Conservation (phyloP, 1,140 invertebrate genomes). For the Orchesella cincta region DNA sequence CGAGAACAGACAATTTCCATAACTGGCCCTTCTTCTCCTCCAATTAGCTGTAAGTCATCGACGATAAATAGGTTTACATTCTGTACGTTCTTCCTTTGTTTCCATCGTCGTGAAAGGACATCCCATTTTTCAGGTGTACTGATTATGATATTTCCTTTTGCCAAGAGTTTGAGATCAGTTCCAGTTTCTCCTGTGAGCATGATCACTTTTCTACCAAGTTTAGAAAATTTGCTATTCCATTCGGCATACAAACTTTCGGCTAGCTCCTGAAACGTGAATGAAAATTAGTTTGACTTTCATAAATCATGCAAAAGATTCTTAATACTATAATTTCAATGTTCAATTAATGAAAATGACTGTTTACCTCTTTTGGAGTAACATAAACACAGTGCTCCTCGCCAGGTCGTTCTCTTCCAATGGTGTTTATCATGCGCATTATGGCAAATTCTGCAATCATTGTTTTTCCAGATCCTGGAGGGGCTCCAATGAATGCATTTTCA, state of each 20-base stretch:
- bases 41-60: slow-evolving; percentile 86
- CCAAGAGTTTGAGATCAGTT: slow-evolving; percentile 86
- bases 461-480: slow-evolving; percentile 94
- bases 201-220: slow-evolving; percentile 84
- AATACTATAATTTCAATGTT: slow-evolving; percentile 1
- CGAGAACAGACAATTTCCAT: slow-evolving; percentile 96
- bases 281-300: not conserved
- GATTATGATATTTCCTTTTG: slow-evolving; percentile 92
- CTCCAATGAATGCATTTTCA: slow-evolving; percentile 98
- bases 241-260: slow-evolving; percentile 89
- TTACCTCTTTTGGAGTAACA: slow-evolving; percentile 79
- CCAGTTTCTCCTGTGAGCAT: slow-evolving; percentile 96
- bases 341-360: not conserved
- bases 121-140: slow-evolving; percentile 99
- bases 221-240: slow-evolving; percentile 86
- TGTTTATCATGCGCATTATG: slow-evolving; percentile 81
- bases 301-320: not conserved
- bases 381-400: slow-evolving; percentile 76
- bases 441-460: slow-evolving; percentile 97
- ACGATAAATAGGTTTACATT: slow-evolving; percentile 96
- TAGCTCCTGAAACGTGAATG: slow-evolving; percentile 61
- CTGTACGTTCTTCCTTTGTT: slow-evolving; percentile 97
- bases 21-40: slow-evolving; percentile 86
- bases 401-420: slow-evolving; percentile 63
- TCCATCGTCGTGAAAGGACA: slow-evolving; percentile 95